Evolutionary conservation across 1,140 invertebrate genomes (phyloP).

Genomic region (Drosophila triauraria): DNA sequence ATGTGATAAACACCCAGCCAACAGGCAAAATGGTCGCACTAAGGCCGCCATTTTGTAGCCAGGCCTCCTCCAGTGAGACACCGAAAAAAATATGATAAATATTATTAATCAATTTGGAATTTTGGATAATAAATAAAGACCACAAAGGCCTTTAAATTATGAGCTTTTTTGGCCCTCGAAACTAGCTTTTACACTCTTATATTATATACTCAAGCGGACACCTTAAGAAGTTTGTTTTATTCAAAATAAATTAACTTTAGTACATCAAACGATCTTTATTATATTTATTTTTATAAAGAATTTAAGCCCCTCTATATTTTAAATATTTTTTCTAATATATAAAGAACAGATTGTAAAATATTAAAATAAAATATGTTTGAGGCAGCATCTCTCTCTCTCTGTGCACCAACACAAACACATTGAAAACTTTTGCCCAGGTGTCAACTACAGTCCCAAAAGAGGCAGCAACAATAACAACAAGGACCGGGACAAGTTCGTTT

Average conservation of each 20-base stretch:
- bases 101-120: background rate
- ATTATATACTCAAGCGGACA: background rate
- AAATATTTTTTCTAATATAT: too few species aligned
- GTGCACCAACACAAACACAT: conserved; percentile 8
- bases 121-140: background rate
- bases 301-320: too few species aligned
- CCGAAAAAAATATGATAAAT: conserved; percentile 1
- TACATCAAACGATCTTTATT: too few species aligned
- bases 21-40: conserved; percentile 66
- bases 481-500: conserved; percentile 55
- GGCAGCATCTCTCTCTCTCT: background rate
- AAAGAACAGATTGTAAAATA: too few species aligned
- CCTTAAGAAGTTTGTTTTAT: too few species aligned
- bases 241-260: too few species aligned
- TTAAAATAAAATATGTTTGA: too few species aligned
- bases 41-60: conserved; percentile 67
- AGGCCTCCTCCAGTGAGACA: conserved; percentile 6
- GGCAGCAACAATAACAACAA: conserved; percentile 13
- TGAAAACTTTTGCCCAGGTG: conserved; percentile 71
- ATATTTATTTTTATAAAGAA: too few species aligned
- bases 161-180: too few species aligned
- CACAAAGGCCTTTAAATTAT: too few species aligned
- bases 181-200: too few species aligned
- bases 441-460: conserved; percentile 66
- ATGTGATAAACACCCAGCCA: conserved; percentile 83